These are phyloP conservation scores for Catocala nupta DNA, from an alignment of 2,888 invertebrate species.

Conservation along the genomic window DNA sequence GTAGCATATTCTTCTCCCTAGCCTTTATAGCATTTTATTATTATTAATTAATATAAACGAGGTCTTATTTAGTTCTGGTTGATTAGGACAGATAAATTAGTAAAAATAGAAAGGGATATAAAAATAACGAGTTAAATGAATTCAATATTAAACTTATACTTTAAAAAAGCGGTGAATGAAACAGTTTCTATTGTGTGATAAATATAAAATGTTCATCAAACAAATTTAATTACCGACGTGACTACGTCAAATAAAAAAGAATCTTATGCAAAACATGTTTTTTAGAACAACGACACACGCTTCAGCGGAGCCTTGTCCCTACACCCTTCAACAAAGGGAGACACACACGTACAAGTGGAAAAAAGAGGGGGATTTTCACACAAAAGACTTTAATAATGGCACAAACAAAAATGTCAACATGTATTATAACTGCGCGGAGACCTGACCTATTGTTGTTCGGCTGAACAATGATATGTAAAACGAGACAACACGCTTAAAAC, in stretches of 20 bases:
- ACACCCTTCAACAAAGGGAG: constrained; percentile 37
- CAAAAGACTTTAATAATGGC: constrained; percentile 74
- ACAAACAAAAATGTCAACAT: constrained; percentile 81
- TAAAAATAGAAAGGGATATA: no score
- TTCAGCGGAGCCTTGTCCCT: constrained; percentile 29
- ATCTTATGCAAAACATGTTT: constrained; percentile 17
- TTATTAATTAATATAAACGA: no score
- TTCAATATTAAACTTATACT: no score
- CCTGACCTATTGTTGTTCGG: constrained; percentile 44
- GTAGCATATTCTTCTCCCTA: no score
- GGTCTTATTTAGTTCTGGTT: no score
- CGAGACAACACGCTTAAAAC: constrained; percentile 43
- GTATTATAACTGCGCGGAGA: constrained; percentile 48
- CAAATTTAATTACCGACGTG: constrained; percentile 30
- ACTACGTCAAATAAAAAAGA: constrained; percentile 19
- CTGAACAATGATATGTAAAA: constrained; percentile 48
- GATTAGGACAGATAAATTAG: no score
- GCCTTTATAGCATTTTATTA: no score
- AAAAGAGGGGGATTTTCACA: constrained; percentile 59
- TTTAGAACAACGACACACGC: constrained; percentile 22
- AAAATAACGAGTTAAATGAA: no score
- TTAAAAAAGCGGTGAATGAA: no score
- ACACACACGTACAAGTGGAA: constrained; percentile 33
- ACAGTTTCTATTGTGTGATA: no score
- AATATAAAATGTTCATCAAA: constrained; percentile 7